These are phyloP conservation scores for Orestias chungarensis DNA, from an alignment of 2,797 vertebrate genomes.

Conservation along the genomic window DNA sequence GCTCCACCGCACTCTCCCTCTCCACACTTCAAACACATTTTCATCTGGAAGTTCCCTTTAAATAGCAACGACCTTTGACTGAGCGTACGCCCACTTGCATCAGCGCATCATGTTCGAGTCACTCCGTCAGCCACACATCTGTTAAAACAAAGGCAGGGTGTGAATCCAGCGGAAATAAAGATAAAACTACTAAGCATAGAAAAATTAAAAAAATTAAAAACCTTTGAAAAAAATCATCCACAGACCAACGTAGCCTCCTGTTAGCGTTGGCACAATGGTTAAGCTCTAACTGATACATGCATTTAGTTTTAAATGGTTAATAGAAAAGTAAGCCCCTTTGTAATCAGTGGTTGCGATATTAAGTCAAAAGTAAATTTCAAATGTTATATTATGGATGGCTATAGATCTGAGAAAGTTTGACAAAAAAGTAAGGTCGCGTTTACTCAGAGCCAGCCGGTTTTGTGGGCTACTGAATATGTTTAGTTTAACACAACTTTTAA, in stretches of 20 bases:
- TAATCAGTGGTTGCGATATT: not conserved
- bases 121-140: conserved; percentile 42
- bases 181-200: conserved; percentile 10
- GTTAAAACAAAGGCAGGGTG: conserved; percentile 26
- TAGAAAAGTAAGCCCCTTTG: not conserved
- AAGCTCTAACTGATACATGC: not conserved
- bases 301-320: not conserved
- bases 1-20: conserved; percentile 18
- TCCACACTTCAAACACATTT: conserved; percentile 70
- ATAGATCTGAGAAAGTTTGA: not conserved
- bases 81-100: conserved; percentile 44
- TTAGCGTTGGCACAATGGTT: conserved; percentile 15
- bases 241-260: not conserved
- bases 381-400: not conserved
- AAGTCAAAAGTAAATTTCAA: not conserved
- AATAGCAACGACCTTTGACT: conserved; percentile 77
- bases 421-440: no score
- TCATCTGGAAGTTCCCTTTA: conserved; percentile 71
- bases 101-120: conserved; percentile 47
- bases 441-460: no score
- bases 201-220: not conserved
- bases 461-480: no score
- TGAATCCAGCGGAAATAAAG: conserved; percentile 12
- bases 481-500: no score
- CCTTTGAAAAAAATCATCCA: not conserved